Evolutionary conservation across 2,888 invertebrate genomes (phyloP), one percentile per base, ranked within the genome.

Genomic region (Tetrapedia diversipes): DNA sequence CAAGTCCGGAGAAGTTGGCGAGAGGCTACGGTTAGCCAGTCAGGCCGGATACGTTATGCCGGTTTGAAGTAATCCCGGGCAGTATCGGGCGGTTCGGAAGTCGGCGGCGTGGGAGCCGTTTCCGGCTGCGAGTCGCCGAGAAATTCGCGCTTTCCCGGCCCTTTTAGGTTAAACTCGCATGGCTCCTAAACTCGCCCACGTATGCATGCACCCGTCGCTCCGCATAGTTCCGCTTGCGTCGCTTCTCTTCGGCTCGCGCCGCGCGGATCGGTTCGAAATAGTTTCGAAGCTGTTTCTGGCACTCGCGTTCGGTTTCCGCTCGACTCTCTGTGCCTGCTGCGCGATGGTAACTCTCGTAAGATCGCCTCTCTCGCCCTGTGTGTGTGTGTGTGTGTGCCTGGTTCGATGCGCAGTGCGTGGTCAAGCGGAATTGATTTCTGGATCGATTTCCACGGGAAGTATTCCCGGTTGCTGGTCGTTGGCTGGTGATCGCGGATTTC

Each of bases 1-100:
- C 59, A 82, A 81, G 81, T 82, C 82, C 81, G 57, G 69, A 67
- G 79, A 77, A 73, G 79, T 87, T 74, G 65, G 41, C 51, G 47
- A 64, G 43, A n/a, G 43, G 45, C 63, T 49, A 29, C 19, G 32
- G 27, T 60, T 32, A 27, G 56, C 53, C 67, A 61, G 71, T 47
- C 56, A 2, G 77, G 64, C 79, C 80, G 85, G 85, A 86, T 87
- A 86, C 83, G 89, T 87, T 87, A 87, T 86, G 86, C 84, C 72
- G 82, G 88, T 89, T 89, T 89, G 87, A 88, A 86, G 87, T 87
- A 89, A 89, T 89, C 88, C 88, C 77, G 8, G 67, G 57, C 76
- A 82, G 81, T 80, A 47, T 74, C 71, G 67, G 74, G 63, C 66
- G 69, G 49, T 51, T 34, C 43, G 70, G 70, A 74, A 73, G 67